Percentiles rank a stretch among this genome's conserved stretches.
Evolutionary conservation across 2,797 vertebrate genomes (phyloP).

Genomic region (Lemur catta): DNA sequence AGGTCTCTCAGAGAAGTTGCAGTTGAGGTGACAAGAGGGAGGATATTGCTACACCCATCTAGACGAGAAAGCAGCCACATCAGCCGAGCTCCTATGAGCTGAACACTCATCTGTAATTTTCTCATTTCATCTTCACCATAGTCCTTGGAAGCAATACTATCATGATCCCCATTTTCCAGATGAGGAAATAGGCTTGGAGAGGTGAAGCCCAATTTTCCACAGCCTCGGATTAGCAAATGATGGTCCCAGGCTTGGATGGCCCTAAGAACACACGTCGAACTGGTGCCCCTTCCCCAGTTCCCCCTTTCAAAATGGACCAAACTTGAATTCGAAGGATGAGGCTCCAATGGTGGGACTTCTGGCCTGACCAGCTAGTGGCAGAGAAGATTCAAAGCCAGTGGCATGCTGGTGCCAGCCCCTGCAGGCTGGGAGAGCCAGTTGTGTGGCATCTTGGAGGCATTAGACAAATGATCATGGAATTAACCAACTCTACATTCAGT

Average conservation of each 20-base stretch:
- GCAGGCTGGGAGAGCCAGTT: no score
- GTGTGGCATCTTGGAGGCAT: background rate
- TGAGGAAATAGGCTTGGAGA: background rate
- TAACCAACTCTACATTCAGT: background rate
- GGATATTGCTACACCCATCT: no score
- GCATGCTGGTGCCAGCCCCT: background rate
- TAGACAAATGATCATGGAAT: background rate
- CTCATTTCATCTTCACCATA: background rate
- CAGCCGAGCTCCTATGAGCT: background rate
- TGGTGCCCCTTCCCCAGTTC: background rate
- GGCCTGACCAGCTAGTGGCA: background rate
- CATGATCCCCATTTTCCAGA: background rate
- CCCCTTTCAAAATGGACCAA: background rate
- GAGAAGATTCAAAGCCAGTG: background rate
- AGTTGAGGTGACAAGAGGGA: background rate
- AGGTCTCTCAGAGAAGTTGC: background rate
- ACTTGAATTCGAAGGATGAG: background rate
- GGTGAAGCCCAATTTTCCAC: background rate
- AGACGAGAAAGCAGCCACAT: background rate
- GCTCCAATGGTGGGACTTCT: background rate
- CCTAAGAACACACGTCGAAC: background rate
- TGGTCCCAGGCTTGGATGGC: background rate
- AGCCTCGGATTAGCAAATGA: background rate
- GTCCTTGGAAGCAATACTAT: background rate
- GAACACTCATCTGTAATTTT: background rate